Base-by-base conservation (phyloP, 2,113 vertebrate species). In the Ranitomeya imitator region DNA sequence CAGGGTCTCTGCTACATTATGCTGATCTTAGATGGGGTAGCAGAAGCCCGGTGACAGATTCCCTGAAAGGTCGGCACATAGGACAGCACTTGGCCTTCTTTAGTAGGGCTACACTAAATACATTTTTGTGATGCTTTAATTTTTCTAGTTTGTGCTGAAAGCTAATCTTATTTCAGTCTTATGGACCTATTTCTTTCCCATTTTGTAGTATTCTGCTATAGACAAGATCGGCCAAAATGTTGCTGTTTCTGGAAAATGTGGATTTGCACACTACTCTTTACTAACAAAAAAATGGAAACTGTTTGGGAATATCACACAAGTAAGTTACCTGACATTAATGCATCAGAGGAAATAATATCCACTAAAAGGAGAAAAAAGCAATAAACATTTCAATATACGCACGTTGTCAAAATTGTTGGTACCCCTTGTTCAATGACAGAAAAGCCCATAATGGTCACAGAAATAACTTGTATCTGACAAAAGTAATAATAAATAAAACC, bases 281-380 rank as follows among this genome's bases (percentile, higher is more conserved):
- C 95, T 96, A 90, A 98, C 96, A 91, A 97, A 99, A 93, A 99
- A 99, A 94, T 99, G 98, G 98, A 99, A 99, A 90, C 93, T 99
- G 85, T 99, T 99, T 93, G 98, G 98, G 90, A 99, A 99, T 89
- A 96, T 99, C 92, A 99, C 98, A 90, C 98, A 99, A 97, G 98
- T 99, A 86, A 83, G 73, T 69, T 18, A 7, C 14, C 37, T 73
- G 9, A n/a, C 9, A 31, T 31, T 31, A 31, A 31, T 31, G 31
- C 73, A 26, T 9, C 13, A 69, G 9, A 23, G 13, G n/a, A 23
- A 69, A 4, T 69, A 69, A 12, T 23, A 13, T 23, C 3, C 21
- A n/a, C 13, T n/a, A 14, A n/a, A 67, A 23, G 65, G 4, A 23
- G 13, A 16, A 13, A n/a, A 65, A 65, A 65, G 63, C 3, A 65